Evolutionary conservation across 2,888 invertebrate genomes (phyloP), one percentile per base, ranked within the genome.

Genomic region (Anagyrus pseudococci): DNA sequence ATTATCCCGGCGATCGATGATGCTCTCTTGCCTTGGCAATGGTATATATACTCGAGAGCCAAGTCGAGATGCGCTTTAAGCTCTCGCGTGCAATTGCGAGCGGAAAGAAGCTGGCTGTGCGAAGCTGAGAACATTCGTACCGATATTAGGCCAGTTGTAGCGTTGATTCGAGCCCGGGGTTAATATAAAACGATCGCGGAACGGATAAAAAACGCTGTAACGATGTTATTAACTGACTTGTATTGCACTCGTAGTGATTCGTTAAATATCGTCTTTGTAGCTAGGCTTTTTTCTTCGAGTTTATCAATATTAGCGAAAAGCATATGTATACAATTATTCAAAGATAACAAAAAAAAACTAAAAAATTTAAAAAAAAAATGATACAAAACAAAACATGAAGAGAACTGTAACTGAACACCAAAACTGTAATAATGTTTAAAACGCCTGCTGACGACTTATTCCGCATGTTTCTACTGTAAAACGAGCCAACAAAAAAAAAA

Each of bases 331-430:
- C 72, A 50, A 67, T 57, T 53, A 41, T 26, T 26, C 57, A 53
- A 44, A 43, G 49, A 62, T 67, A 53, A 61, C 33, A 59, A 50
- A 54, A 26, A 58, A 58, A 66, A 62, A 57, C 53, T 70, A 48
- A 47, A 61, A 47, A 57, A 49, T 64, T 37, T 55, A 54, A 58
- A 59, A 66, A 50, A 64, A 63, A 67, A 63, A 66, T n/a, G n/a
- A n/a, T n/a, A n/a, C n/a, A n/a, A n/a, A n/a, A n/a, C n/a, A n/a
- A n/a, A n/a, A n/a, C n/a, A 67, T 67, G 67, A 73, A 69, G 69
- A 73, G 73, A 78, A 78, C 79, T 79, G 79, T 79, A 79, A 78
- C 71, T 76, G 77, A 79, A 80, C 79, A 79, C 79, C 79, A 80
- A 78, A 75, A 71, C 70, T 75, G 73, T 78, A 78, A 77, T 70